A percentile compares a stretch with the other conserved stretches of the same genome.
phyloP scores from a whole-genome alignment of 2,797 vertebrate genomes.

The Alcedo atthis region DNA sequence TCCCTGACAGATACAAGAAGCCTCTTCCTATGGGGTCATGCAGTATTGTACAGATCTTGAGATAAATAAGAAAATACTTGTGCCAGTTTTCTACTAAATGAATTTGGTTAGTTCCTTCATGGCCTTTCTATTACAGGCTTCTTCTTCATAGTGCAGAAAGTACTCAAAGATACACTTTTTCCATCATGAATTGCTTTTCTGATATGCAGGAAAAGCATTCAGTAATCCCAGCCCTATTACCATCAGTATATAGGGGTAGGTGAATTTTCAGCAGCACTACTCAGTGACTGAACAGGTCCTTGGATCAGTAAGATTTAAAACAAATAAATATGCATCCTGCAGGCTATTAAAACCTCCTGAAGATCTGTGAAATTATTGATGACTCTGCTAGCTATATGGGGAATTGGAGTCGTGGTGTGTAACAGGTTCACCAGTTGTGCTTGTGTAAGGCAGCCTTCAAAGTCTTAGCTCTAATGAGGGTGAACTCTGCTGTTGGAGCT shows the following conservation, averaged over 20 bases:
- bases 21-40: neutral
- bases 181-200: neutral
- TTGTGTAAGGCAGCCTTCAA: constrained; percentile 23
- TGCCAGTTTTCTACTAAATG: neutral
- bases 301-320: constrained; percentile 17
- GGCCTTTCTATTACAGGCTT: neutral
- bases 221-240: neutral
- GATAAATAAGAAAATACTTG: neutral
- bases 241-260: neutral
- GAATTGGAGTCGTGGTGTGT: neutral
- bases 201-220: neutral
- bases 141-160: neutral
- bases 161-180: neutral
- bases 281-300: neutral
- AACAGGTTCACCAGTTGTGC: constrained; percentile 18
- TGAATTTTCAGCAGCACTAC: neutral
- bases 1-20: neutral
- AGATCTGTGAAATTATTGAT: constrained; percentile 37
- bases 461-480: constrained; percentile 27
- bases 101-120: neutral
- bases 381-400: neutral
- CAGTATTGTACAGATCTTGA: neutral
- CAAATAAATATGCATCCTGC: constrained; percentile 3
- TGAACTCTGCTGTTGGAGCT: constrained; percentile 21
- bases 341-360: neutral